A percentile compares a stretch with the other conserved stretches of the same genome.
These are phyloP conservation scores for Beris chalybata DNA, from an alignment of 2,888 invertebrate species.

Conservation along the genomic window DNA sequence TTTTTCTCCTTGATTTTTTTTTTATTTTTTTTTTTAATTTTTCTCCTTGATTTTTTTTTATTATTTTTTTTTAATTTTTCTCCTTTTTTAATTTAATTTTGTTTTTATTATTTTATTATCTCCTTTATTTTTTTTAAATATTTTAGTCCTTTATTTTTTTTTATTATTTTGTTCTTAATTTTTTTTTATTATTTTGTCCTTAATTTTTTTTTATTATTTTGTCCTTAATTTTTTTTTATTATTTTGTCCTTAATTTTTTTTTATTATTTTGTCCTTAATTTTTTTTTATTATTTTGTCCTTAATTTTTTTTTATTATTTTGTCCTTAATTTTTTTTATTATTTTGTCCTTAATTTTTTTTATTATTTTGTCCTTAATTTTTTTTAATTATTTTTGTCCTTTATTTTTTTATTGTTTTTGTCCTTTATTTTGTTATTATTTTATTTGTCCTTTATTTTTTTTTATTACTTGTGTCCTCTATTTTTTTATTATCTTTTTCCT, in stretches of 20 bases:
- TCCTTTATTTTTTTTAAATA: no score
- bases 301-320: slow-evolving; percentile 1
- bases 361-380: background rate
- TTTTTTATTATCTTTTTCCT: background rate
- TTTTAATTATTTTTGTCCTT: no score
- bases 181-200: background rate
- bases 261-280: background rate
- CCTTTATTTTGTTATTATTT: background rate
- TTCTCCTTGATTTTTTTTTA: no score
- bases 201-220: background rate
- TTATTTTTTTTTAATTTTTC: background rate
- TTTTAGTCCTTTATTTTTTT: background rate
- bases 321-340: no score
- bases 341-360: background rate
- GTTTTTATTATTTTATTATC: no score
- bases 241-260: background rate
- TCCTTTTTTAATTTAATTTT: no score
- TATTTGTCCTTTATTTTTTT: background rate
- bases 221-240: background rate
- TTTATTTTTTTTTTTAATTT: background rate
- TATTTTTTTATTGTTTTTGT: background rate
- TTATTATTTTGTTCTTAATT: no score
- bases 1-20: background rate
- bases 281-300: background rate
- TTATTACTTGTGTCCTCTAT: background rate